A percentile compares a stretch with the other conserved stretches of the same genome.
These are phyloP conservation scores for Nothobranchius furzeri DNA, from an alignment of 2,113 vertebrate species.

Conservation along the genomic window DNA sequence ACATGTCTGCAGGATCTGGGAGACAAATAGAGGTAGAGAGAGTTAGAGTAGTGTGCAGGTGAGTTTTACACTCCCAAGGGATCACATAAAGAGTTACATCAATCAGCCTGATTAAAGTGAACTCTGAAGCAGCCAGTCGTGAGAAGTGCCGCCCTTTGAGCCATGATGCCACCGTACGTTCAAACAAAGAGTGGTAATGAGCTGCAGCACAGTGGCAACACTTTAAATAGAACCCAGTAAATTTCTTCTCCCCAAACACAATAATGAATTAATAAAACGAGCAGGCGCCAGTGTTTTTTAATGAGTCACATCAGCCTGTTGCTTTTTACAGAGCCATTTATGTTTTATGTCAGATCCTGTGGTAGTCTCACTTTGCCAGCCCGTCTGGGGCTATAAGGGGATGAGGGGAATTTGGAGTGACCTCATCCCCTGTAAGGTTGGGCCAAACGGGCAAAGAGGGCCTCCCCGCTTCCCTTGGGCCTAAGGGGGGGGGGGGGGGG, in stretches of 20 bases:
- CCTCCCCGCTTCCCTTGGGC: slow-evolving; percentile 74
- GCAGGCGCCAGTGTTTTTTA: slow-evolving; percentile 81
- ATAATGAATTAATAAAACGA: slow-evolving; percentile 80
- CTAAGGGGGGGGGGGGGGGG: slow-evolving; percentile 70
- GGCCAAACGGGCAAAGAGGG: slow-evolving; percentile 75
- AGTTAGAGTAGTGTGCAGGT: slow-evolving; percentile 14
- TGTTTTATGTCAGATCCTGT: slow-evolving; percentile 77
- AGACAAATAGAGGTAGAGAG: slow-evolving; percentile 38
- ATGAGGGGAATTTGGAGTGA: slow-evolving; percentile 79
- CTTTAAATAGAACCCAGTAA: slow-evolving; percentile 63
- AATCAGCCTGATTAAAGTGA: slow-evolving; percentile 16
- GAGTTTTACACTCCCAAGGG: slow-evolving; percentile 25
- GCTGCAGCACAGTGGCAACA: slow-evolving; percentile 11
- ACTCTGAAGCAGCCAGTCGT: background rate
- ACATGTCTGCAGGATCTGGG: slow-evolving; percentile 15
- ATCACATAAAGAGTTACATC: slow-evolving; percentile 23
- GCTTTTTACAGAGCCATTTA: slow-evolving; percentile 78
- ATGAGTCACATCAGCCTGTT: slow-evolving; percentile 80
- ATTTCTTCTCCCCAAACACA: slow-evolving; percentile 69
- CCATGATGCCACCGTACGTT: background rate
- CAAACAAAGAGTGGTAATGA: slow-evolving; percentile 3
- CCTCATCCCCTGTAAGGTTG: slow-evolving; percentile 77
- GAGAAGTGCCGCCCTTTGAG: slow-evolving; percentile 5
- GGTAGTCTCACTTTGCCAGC: slow-evolving; percentile 69
- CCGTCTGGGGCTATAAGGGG: slow-evolving; percentile 76